These are phyloP conservation scores for Chloroclystis v-ata DNA, from an alignment of 2,888 invertebrate genomes.

Conservation along the genomic window DNA sequence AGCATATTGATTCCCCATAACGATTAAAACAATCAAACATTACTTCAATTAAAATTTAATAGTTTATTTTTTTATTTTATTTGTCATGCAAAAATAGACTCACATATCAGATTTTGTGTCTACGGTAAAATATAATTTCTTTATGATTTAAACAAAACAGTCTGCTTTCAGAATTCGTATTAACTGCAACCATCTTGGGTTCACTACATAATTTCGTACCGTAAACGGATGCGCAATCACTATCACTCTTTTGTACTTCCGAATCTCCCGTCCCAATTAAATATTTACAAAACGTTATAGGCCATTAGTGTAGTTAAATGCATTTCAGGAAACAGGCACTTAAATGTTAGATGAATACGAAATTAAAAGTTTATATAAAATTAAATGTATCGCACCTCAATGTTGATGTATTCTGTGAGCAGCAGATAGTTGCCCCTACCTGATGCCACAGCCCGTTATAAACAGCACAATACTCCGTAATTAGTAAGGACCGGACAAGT, in stretches of 20 bases:
- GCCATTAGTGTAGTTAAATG: conserved; percentile 69
- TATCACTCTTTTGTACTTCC: conserved; percentile 47
- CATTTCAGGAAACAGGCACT: conserved; percentile 35
- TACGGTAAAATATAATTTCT: conserved; percentile 12
- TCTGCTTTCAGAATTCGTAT: not conserved
- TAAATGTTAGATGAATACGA: conserved; percentile 28
- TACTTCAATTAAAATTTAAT: conserved; percentile 3
- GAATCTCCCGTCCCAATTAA: conserved; percentile 40
- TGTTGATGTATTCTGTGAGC: conserved; percentile 22
- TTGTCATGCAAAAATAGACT: conserved; percentile 18
- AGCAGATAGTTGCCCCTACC: not conserved
- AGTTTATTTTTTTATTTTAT: conserved; percentile 7
- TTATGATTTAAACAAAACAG: conserved; percentile 5
- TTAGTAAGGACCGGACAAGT: conserved; percentile 21
- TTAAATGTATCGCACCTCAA: conserved; percentile 30
- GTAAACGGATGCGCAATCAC: not conserved
- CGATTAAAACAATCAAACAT: too few relatives aligned
- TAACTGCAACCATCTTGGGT: not conserved
- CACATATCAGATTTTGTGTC: conserved; percentile 1
- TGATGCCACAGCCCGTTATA: too few relatives aligned
- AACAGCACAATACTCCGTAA: conserved; percentile 15
- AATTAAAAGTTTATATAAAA: conserved; percentile 27
- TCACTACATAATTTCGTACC: conserved; percentile 6
- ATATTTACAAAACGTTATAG: conserved; percentile 60
- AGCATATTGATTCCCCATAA: not conserved